Base-by-base conservation (phyloP, 2,113 vertebrate species). In the Empidonax traillii region DNA sequence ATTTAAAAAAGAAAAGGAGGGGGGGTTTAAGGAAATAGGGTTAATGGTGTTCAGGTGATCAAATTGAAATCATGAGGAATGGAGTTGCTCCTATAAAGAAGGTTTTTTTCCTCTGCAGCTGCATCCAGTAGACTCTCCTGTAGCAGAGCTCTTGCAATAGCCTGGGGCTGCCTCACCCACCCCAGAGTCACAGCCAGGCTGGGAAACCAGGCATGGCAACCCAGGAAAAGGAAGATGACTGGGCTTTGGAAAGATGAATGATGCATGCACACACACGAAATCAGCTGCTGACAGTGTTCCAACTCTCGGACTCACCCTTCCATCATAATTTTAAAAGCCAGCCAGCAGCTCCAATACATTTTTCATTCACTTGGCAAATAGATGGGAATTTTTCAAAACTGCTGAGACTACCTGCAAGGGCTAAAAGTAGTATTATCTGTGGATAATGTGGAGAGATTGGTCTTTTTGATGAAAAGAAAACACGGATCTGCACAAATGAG, bases 371-470 rank as follows among this genome's bases (percentile, higher is more conserved):
- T 47, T 35, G 28, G 12, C 46, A 79, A 92, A 11, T 35, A 76
- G 63, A 19, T 19, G 16, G 15, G 49, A 47, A 28, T n/a, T 90
- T 46, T 73, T 52, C 58, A 33, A 31, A 78, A 59, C 39, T 85
- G 35, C 14, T 6, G 13, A 62, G 39, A n/a, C 69, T 37, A 66
- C 35, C 24, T 75, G 22, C 46, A 76, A 15, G 14, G 41, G 47
- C 74, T 27, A 59, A 82, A 62, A 20, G 49, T 15, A 27, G 5
- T 3, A 25, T 8, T 53, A 17, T 5, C 56, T 56, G 56, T 35
- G 44, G 35, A 17, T 33, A 39, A 18, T 1, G 1, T 14, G 37
- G 31, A 66, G 9, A 81, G 16, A 41, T 0, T 11, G 0, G 14
- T 28, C 8, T 0, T 28, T 43, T n/a, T n/a, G 37, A 80, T 44